Percentiles rank a stretch among this genome's conserved stretches.
These are phyloP conservation scores for Sebastes umbrosus DNA, from an alignment of 2,797 vertebrate genomes.

Conservation along the genomic window DNA sequence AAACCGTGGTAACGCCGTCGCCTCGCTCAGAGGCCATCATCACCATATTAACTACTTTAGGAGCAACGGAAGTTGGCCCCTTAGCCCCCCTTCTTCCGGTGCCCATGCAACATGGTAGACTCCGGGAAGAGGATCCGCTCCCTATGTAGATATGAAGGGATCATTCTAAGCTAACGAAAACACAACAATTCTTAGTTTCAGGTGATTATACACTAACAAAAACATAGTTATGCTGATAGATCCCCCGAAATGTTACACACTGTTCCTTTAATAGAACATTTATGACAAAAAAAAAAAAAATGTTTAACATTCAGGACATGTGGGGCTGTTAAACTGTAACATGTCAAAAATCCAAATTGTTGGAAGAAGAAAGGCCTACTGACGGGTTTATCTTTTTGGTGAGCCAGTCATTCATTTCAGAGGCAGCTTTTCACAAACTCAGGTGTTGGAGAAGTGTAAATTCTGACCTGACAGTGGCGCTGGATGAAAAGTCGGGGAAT, in stretches of 20 bases:
- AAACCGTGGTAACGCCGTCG: no score
- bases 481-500: background rate
- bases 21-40: no score
- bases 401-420: background rate
- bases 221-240: no score
- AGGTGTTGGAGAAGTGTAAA: background rate
- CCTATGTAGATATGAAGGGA: no score
- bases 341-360: background rate
- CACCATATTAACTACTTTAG: no score
- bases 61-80: no score
- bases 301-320: background rate
- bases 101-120: no score
- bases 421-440: background rate
- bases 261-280: background rate
- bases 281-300: background rate
- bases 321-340: background rate
- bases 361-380: background rate
- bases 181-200: no score
- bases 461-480: background rate
- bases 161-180: no score
- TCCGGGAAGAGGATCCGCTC: accelerated
- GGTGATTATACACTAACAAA: accelerated
- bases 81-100: accelerated
- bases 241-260: no score
- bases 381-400: background rate